Base-by-base conservation (phyloP, 2,888 invertebrate genomes). In the Eupithecia dodoneata region DNA sequence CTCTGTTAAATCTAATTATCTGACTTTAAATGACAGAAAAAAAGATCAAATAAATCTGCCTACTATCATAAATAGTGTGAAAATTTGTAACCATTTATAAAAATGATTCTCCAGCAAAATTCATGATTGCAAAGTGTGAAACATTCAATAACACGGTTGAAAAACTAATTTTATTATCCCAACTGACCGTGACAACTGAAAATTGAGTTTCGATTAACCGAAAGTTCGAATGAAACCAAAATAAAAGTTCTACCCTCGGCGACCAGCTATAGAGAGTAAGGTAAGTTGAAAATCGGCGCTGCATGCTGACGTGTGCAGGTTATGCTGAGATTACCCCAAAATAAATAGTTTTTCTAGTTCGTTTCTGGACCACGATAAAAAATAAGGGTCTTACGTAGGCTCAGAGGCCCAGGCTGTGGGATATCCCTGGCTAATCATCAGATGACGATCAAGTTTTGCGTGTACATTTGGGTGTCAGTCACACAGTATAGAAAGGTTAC, bases 101-200 rank as follows among this genome's bases (percentile, higher is more conserved):
- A 45, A 69, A 4, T 18, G 5, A 15, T 15, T 42, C 42, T 42
- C 42, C 6, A 69, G n/a, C 45, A 45, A 69, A 69, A 69, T n/a
- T 69, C n/a, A n/a, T 45, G 5, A 18, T 47, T 45, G n/a, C 65
- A 52, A 77, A 65, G 70, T 52, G 47, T 59, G 12, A 44, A 67
- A 74, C 49, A 72, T 74, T 63, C 73, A 76, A 74, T 76, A 42
- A 72, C 71, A 74, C 74, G 74, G 74, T 55, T 18, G 41, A 44
- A 45, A 70, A 72, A 66, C 44, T 72, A 66, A 49, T 76, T 80
- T 80, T 45, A 49, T 45, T 49, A 71, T 69, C 3, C 15, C 47
- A 76, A 49, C 67, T 74, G 52, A 69, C 72, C 74, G 59, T 78
- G 74, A 74, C 70, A 66, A 45, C 80, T 71, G 67, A 66, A 75